Evolutionary conservation across 2,888 invertebrate species (phyloP).

Genomic region (Phaonia tiefii): DNA sequence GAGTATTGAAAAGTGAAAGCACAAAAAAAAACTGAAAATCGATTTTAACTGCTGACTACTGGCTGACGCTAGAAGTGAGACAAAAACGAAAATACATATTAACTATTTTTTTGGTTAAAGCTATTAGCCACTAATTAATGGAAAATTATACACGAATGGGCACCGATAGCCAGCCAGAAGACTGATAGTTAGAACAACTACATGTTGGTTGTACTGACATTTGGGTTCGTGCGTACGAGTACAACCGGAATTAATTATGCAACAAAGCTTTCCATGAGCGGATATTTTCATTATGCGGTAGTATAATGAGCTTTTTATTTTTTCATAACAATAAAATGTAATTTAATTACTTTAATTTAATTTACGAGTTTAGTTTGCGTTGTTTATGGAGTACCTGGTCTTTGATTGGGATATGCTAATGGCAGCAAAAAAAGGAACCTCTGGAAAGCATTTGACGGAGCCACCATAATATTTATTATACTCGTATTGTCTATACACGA

Average conservation of each 20-base stretch:
- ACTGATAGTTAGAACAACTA: neutral
- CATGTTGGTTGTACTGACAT: no score
- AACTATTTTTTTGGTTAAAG: no score
- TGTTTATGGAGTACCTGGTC: conserved; percentile 31
- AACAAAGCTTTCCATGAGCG: no score
- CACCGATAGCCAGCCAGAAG: neutral
- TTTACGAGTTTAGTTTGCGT: neutral
- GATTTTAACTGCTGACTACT: no score
- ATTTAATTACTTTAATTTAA: neutral
- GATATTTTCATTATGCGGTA: no score
- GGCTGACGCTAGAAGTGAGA: no score
- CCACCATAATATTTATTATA: neutral
- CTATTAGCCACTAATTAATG: no score
- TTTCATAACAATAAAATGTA: neutral
- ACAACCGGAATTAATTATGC: neutral
- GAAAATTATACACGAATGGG: no score
- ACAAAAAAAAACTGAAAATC: neutral
- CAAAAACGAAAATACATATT: no score
- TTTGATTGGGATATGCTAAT: conserved; percentile 45
- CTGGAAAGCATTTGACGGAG: conserved; percentile 4
- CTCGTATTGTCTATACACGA: neutral
- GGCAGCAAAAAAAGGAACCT: conserved; percentile 56
- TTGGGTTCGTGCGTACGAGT: no score
- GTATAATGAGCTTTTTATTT: neutral
- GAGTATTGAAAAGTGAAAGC: neutral